Evolutionary conservation across 2,797 vertebrate genomes (phyloP).

Genomic region (Cebuella pygmaea): DNA sequence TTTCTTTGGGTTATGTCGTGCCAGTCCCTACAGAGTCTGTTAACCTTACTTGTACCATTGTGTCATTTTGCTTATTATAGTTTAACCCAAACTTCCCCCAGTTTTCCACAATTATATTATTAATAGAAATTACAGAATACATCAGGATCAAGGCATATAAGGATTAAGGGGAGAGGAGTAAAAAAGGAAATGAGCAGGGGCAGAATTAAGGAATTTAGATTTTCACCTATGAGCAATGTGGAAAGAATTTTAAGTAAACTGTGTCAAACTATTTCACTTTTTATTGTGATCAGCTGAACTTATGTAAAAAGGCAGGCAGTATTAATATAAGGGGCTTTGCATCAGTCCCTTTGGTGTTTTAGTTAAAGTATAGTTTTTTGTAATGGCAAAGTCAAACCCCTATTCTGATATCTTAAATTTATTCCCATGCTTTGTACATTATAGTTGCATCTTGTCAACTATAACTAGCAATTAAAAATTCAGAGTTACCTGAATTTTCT

Average conservation of each 20-base stretch:
- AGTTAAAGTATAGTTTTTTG: neutral
- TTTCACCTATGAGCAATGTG: neutral
- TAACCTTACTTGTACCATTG: neutral
- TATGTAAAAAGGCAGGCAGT: neutral
- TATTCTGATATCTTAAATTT: neutral
- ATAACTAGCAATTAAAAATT: conserved; percentile 38
- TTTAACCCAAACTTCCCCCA: neutral
- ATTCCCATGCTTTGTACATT: conserved; percentile 8
- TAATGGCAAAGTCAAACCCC: neutral
- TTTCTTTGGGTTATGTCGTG: neutral
- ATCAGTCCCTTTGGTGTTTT: neutral
- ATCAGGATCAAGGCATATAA: neutral
- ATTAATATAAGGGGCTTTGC: neutral
- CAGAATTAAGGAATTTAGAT: neutral
- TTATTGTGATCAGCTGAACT: neutral
- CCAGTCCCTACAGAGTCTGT: neutral
- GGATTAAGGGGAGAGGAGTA: neutral
- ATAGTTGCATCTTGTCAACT: neutral
- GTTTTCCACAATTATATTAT: neutral
- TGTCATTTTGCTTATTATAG: neutral
- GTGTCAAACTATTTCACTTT: conserved; percentile 7
- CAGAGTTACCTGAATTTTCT: neutral
- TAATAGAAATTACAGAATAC: neutral
- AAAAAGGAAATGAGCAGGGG: neutral
- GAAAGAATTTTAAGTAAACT: conserved; percentile 35